Conservation (phyloP, 2,113 vertebrate species). For the Petromus typicus region DNA sequence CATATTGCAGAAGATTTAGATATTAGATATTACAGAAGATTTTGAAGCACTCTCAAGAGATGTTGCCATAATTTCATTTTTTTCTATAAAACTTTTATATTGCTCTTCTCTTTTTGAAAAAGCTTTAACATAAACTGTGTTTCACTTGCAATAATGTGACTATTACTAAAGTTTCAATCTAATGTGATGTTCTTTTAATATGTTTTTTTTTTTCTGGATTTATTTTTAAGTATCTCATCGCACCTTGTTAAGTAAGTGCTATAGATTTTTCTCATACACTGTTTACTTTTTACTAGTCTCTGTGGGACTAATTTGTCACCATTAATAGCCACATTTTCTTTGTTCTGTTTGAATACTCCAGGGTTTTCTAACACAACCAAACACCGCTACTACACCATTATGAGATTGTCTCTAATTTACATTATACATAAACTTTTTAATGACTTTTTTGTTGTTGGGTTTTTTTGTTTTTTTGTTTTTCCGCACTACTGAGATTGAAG, state of each 20-base stretch:
- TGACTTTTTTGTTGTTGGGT: background rate
- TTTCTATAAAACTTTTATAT: constrained; percentile 15
- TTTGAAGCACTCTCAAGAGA: constrained; percentile 15
- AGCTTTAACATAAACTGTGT: constrained; percentile 26
- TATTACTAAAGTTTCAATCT: constrained; percentile 10
- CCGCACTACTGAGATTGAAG: background rate
- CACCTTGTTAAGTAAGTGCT: constrained; percentile 21
- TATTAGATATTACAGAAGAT: background rate
- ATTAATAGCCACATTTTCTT: constrained; percentile 70
- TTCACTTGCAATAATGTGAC: background rate
- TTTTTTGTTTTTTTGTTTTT: background rate
- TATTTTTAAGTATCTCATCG: constrained; percentile 65
- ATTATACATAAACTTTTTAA: background rate
- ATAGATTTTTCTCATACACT: constrained; percentile 52
- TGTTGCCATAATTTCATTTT: background rate
- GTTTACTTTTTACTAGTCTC: constrained; percentile 72
- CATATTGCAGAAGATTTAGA: too few species aligned
- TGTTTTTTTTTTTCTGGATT: background rate
- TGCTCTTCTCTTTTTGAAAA: constrained; percentile 44
- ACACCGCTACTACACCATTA: constrained; percentile 28
- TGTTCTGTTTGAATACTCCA: background rate
- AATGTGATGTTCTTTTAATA: constrained; percentile 6
- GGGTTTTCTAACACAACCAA: constrained; percentile 70
- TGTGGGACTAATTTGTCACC: constrained; percentile 73
- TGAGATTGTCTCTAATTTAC: background rate